phyloP scores from a whole-genome alignment of 2,113 vertebrate genomes.

The Myanophis thanlyinensis region DNA sequence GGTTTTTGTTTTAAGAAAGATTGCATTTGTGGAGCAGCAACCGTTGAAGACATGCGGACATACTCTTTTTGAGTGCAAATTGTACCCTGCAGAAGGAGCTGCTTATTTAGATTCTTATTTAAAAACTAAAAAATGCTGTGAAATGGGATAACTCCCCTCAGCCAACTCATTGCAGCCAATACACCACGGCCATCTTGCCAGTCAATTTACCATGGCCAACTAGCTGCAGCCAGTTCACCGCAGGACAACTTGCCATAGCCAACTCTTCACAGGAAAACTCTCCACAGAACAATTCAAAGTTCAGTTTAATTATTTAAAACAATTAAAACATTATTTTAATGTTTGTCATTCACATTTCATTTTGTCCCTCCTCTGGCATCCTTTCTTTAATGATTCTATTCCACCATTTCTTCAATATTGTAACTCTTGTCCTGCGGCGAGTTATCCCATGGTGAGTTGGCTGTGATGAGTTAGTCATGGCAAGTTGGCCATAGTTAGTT shows the following conservation, averaged over 20 bases:
- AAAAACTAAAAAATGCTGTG: neutral
- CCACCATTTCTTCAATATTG: neutral
- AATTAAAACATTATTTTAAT: too few relatives aligned
- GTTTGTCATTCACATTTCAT: neutral
- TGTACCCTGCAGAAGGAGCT: neutral
- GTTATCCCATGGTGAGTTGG: too few relatives aligned
- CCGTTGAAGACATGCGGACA: neutral
- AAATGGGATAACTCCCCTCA: neutral
- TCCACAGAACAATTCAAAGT: neutral
- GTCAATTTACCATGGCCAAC: neutral
- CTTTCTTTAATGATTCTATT: neutral
- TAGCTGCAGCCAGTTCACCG: neutral
- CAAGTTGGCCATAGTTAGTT: too few relatives aligned
- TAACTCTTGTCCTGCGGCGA: neutral
- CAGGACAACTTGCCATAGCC: neutral
- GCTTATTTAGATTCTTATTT: neutral
- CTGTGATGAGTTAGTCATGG: too few relatives aligned
- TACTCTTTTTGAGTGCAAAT: neutral
- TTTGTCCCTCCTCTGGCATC: neutral
- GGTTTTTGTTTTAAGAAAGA: neutral
- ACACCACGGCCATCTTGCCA: neutral
- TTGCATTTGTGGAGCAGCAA: neutral
- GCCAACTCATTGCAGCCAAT: neutral
- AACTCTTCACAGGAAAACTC: too few relatives aligned
- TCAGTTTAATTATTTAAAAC: neutral